A percentile compares a stretch with the other conserved stretches of the same genome.
These are phyloP conservation scores for Vireo griseus DNA, from an alignment of 2,797 vertebrate species.

Conservation along the genomic window DNA sequence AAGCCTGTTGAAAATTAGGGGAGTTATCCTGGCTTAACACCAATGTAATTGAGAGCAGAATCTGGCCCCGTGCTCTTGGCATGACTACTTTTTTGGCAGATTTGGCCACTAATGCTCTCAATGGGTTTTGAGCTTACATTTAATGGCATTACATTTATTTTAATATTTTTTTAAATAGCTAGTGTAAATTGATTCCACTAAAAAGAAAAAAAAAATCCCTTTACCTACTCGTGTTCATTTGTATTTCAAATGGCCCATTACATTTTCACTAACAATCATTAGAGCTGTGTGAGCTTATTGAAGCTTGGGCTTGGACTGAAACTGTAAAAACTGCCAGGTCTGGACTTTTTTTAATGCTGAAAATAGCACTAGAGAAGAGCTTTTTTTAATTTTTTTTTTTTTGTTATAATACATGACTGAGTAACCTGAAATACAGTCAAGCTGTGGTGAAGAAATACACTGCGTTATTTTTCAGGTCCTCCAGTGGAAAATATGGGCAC, in stretches of 20 bases:
- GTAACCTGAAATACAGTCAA: not conserved
- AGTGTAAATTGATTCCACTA: slow-evolving; percentile 63
- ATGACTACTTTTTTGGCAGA: slow-evolving; percentile 51
- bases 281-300: slow-evolving; percentile 52
- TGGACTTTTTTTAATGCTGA: not conserved
- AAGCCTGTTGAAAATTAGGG: slow-evolving; percentile 3
- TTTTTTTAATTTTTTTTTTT: not conserved
- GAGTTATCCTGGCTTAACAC: slow-evolving; percentile 55
- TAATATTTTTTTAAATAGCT: slow-evolving; percentile 67
- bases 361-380: not conserved
- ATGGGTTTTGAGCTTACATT: slow-evolving; percentile 43
- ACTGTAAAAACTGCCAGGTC: slow-evolving; percentile 22
- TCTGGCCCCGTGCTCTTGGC: slow-evolving; percentile 4
- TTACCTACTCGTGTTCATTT: slow-evolving; percentile 54
- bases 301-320: slow-evolving; percentile 35
- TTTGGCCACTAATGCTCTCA: slow-evolving; percentile 54
- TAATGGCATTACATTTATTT: slow-evolving; percentile 66
- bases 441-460: not conserved
- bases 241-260: slow-evolving; percentile 68
- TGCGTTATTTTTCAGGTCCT: not conserved
- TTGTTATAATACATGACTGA: not conserved
- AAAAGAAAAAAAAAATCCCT: slow-evolving; percentile 1
- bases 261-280: slow-evolving; percentile 66
- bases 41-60: slow-evolving; percentile 14
- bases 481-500: not conserved